Conservation (phyloP, 2,113 vertebrate species). For the Megalops atlanticus region DNA sequence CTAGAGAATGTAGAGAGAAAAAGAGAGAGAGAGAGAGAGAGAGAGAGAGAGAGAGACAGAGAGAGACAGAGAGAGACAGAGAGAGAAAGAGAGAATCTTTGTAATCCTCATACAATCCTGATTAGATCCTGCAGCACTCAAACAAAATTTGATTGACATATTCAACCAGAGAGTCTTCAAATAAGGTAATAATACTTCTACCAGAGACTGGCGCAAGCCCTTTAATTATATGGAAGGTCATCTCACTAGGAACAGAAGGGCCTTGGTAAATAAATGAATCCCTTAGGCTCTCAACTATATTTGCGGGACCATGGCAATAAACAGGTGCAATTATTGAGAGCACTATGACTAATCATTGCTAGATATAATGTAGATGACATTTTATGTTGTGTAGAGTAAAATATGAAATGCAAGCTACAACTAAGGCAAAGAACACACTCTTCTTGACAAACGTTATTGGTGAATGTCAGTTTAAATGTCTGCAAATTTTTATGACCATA, state of each 20-base stretch:
- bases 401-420: neutral
- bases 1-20: no score
- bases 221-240: slow-evolving; percentile 5
- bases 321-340: neutral
- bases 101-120: no score
- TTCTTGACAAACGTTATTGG: no score
- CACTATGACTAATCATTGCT: neutral
- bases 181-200: neutral
- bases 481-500: no score
- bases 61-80: neutral
- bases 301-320: neutral
- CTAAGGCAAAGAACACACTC: no score
- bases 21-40: neutral
- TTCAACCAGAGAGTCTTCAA: neutral
- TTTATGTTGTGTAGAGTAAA: neutral
- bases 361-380: neutral
- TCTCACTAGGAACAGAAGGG: neutral
- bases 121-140: no score
- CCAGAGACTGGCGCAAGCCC: neutral
- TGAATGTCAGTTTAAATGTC: no score
- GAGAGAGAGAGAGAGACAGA: neutral
- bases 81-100: neutral
- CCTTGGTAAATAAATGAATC: neutral
- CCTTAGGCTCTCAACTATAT: neutral
- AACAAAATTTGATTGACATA: no score